Percentiles rank a stretch among this genome's conserved stretches.
Evolutionary conservation across 2,797 vertebrate species (phyloP).

Genomic region (Sebastes iracundus): DNA sequence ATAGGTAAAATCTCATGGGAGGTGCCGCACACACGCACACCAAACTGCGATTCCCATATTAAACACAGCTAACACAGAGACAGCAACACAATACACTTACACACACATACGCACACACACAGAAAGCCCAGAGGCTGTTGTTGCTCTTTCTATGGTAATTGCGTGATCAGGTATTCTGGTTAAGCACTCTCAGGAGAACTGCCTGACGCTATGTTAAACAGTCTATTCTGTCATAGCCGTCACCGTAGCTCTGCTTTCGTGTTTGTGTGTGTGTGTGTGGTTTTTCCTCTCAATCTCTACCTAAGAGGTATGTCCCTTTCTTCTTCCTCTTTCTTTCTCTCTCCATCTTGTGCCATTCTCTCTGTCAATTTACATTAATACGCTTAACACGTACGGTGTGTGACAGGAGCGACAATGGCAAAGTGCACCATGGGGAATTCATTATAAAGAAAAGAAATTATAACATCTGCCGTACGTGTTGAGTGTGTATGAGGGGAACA

Average conservation of each 20-base stretch:
- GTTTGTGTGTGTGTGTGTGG: not conserved
- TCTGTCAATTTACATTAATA: not conserved
- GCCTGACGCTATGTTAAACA: conserved; percentile 63
- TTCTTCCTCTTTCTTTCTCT: not conserved
- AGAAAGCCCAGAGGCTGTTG: conserved; percentile 42
- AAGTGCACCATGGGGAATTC: conserved; percentile 1
- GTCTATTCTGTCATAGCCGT: conserved; percentile 58
- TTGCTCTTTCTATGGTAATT: conserved; percentile 72
- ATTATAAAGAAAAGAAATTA: not conserved
- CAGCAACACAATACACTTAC: conserved; percentile 4
- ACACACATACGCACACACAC: not conserved
- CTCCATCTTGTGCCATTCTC: not conserved
- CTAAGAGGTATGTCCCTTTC: not conserved
- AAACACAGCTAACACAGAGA: conserved; percentile 15
- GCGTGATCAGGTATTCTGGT: conserved; percentile 68
- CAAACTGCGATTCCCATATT: not conserved
- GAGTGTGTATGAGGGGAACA: not conserved
- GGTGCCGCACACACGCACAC: not conserved
- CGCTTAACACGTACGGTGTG: not conserved
- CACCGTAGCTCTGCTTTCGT: conserved; percentile 9
- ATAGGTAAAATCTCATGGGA: conserved; percentile 8
- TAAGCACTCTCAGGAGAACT: conserved; percentile 64
- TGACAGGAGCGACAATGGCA: conserved; percentile 1
- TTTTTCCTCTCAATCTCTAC: conserved; percentile 7
- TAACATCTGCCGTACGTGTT: not conserved